Evolutionary conservation across 2,797 vertebrate genomes (phyloP), one percentile per base, ranked within the genome.

Genomic region (Sebastes jordani): DNA sequence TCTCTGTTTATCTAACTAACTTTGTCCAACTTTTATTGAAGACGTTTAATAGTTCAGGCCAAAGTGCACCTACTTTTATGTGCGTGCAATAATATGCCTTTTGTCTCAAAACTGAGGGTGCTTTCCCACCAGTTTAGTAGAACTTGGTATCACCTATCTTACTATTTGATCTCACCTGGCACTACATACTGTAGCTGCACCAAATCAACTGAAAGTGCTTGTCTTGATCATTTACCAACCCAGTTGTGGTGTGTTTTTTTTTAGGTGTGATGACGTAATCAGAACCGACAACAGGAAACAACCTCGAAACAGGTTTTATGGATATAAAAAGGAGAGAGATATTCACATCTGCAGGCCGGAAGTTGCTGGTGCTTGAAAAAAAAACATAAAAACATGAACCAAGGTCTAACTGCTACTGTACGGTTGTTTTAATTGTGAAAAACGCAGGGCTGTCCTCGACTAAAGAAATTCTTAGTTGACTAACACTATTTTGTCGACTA

Each of bases 241-340:
- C 1, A 30, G 23, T 3, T 59, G 18, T 65, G 11, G 67, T 14
- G 23, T 23, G 42, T 14, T n/a, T 18, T 49, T 49, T 59, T 56
- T 61, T 10, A 6, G 20, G 16, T 23, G 11, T 36, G 16, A 69
- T 27, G 23, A 59, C 0, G 0, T 20, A 34, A 63, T 55, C 2
- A 2, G 34, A 76, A 29, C 34, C 4, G 5, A 80, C 23, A 61
- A 64, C 25, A 83, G 71, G 63, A 85, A 83, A 65, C n/a, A 10
- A 60, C 34, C 13, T 49, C 0, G 2, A 63, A 72, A 54, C 54
- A 27, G 4, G 8, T 46, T 73, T 49, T 49, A 49, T 22, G 59
- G 9, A 61, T 63, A 20, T 13, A 18, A n/a, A n/a, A 30, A 7
- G 11, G 14, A 66, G 61, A 46, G 4, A 60, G 30, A 59, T 81